Conservation (phyloP, 2,113 vertebrate species). For the Nesospiza acunhae region DNA sequence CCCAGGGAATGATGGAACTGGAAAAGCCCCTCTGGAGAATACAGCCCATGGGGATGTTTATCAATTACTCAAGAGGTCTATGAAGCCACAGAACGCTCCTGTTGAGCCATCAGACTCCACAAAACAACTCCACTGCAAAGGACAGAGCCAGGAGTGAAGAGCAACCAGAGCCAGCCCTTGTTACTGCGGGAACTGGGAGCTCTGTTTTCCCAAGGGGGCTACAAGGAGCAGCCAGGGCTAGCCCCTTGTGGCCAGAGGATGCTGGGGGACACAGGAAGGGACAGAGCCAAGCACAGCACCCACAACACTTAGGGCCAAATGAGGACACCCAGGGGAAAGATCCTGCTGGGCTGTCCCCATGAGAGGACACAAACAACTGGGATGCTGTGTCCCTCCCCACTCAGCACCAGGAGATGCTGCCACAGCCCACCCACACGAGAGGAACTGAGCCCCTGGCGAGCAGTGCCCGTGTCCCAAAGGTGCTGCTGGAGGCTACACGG, state of each 20-base stretch:
- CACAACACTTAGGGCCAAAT: accelerated
- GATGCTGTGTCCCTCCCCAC: too few species aligned
- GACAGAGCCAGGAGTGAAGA: neutral
- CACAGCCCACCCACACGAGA: accelerated
- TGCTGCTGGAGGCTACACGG: accelerated
- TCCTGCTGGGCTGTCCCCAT: accelerated
- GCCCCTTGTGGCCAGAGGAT: accelerated
- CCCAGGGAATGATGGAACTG: neutral
- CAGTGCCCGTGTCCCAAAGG: accelerated
- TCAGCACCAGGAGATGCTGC: neutral
- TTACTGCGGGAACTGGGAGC: neutral
- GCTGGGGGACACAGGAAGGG: neutral
- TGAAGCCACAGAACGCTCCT: accelerated
- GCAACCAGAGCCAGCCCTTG: neutral
- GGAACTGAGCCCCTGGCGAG: accelerated
- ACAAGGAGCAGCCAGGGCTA: neutral
- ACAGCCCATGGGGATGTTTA: neutral
- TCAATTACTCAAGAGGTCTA: neutral
- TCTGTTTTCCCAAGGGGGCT: neutral
- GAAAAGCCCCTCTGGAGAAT: neutral
- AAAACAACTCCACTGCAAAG: neutral
- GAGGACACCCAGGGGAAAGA: neutral
- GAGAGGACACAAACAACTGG: accelerated
- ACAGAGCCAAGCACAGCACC: accelerated
- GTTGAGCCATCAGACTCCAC: accelerated